Evolutionary conservation across 2,113 vertebrate genomes (phyloP).

Genomic region (Scalopus aquaticus): DNA sequence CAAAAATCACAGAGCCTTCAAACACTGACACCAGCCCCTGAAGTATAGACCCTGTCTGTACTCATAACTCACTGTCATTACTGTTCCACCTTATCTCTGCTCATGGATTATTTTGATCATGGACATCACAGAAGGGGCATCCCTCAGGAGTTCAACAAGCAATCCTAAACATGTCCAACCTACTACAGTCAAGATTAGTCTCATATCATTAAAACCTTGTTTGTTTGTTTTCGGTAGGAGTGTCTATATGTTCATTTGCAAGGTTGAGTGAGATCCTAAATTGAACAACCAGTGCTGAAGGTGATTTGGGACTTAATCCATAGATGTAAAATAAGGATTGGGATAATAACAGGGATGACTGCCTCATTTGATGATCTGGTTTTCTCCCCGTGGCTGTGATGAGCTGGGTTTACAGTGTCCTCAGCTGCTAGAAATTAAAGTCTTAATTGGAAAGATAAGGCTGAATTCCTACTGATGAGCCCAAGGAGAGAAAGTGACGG

Average conservation of each 20-base stretch:
- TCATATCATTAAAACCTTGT: constrained; percentile 8
- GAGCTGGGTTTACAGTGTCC: background rate
- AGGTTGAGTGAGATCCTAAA: background rate
- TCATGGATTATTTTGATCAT: background rate
- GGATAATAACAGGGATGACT: background rate
- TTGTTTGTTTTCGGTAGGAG: background rate
- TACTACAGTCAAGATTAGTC: background rate
- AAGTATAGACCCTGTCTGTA: background rate
- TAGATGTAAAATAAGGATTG: background rate
- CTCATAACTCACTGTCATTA: background rate
- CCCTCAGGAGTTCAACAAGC: background rate
- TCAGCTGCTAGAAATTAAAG: background rate
- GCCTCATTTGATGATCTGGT: background rate
- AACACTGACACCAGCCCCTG: background rate
- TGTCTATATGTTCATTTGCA: constrained; percentile 9
- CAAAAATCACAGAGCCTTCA: constrained; percentile 2
- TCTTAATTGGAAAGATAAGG: constrained; percentile 14
- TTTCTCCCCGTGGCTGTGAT: constrained; percentile 19
- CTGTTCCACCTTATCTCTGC: constrained; percentile 43
- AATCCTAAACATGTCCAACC: constrained; percentile 7
- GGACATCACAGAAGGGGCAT: background rate
- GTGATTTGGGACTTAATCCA: background rate
- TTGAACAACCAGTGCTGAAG: background rate
- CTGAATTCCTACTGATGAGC: background rate
- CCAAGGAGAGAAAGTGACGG: background rate